Evolutionary conservation across 2,113 vertebrate species (phyloP).

Genomic region (Pomatorhinus ruficollis): DNA sequence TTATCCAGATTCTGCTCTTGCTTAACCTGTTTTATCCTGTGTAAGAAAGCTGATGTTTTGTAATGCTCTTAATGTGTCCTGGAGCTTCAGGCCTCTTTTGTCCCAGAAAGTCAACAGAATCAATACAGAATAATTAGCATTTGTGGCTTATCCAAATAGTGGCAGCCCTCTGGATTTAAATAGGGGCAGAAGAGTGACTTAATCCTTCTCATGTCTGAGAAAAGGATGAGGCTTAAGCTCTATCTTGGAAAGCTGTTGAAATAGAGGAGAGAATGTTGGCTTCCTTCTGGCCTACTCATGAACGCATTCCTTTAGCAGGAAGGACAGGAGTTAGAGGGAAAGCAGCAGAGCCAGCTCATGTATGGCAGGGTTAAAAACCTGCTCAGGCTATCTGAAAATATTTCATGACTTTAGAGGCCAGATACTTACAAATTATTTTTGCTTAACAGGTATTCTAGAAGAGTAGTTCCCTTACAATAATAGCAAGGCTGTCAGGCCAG

Average conservation of each 20-base stretch:
- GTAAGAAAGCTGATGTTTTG: neutral
- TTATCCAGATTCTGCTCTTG: neutral
- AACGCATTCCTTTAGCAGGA: neutral
- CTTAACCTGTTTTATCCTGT: neutral
- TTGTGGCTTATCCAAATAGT: slow-evolving; percentile 16
- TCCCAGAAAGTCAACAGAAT: slow-evolving; percentile 23
- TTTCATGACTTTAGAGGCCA: neutral
- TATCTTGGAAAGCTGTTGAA: slow-evolving; percentile 7
- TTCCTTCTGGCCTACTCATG: neutral
- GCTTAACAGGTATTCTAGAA: neutral
- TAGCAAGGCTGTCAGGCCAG: neutral
- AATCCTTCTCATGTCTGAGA: neutral
- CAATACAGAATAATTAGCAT: slow-evolving; percentile 29
- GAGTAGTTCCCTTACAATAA: neutral
- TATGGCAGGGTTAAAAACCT: neutral
- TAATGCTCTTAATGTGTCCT: neutral
- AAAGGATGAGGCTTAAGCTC: neutral
- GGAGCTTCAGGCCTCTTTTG: slow-evolving; percentile 17
- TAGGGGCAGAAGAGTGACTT: slow-evolving; percentile 1
- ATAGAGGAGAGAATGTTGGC: neutral
- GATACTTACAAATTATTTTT: neutral
- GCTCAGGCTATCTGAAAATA: neutral
- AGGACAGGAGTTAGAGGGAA: neutral
- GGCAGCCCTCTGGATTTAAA: slow-evolving; percentile 14
- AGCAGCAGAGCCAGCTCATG: neutral